Percentiles rank a stretch among this genome's conserved stretches.
Evolutionary conservation across 1,140 invertebrate species (phyloP).

Genomic region (Odontomachus brunneus): DNA sequence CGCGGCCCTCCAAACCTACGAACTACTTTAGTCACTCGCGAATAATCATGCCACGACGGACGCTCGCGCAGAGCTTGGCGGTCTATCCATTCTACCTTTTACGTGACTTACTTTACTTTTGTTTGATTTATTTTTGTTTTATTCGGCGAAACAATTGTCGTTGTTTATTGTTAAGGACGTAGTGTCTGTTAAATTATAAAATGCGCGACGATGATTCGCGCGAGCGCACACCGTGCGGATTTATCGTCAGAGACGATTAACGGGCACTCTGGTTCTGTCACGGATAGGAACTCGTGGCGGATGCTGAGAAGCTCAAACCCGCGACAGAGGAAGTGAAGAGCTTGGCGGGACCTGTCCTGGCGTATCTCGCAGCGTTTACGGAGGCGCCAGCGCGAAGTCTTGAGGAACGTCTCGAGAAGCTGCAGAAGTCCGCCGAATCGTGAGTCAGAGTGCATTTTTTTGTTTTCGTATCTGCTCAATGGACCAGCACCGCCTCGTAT

Average conservation of each 20-base stretch:
- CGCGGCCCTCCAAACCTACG: constrained; percentile 40
- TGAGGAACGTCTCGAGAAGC: constrained; percentile 86
- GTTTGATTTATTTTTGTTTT: no score
- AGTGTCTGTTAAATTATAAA: constrained; percentile 2
- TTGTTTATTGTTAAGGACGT: background rate
- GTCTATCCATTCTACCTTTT: background rate
- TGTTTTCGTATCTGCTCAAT: constrained; percentile 44
- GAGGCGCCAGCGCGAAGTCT: constrained; percentile 86
- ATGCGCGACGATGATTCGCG: background rate
- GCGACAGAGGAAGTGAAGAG: constrained; percentile 83
- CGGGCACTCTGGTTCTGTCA: constrained; percentile 45
- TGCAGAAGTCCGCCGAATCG: constrained; percentile 87
- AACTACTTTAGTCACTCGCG: constrained; percentile 30
- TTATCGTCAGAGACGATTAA: background rate
- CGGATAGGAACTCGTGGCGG: constrained; percentile 87
- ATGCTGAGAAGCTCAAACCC: constrained; percentile 86
- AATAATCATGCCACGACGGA: constrained; percentile 40
- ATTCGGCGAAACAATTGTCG: no score
- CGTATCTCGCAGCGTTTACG: constrained; percentile 87
- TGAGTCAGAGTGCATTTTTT: constrained; percentile 84
- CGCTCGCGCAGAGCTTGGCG: background rate
- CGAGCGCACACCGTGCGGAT: background rate
- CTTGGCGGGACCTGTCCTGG: constrained; percentile 86
- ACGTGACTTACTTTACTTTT: no score
- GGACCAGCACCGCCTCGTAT: constrained; percentile 23